These are phyloP conservation scores for Oryzaephilus surinamensis DNA, from an alignment of 1,140 invertebrate genomes.

Conservation along the genomic window DNA sequence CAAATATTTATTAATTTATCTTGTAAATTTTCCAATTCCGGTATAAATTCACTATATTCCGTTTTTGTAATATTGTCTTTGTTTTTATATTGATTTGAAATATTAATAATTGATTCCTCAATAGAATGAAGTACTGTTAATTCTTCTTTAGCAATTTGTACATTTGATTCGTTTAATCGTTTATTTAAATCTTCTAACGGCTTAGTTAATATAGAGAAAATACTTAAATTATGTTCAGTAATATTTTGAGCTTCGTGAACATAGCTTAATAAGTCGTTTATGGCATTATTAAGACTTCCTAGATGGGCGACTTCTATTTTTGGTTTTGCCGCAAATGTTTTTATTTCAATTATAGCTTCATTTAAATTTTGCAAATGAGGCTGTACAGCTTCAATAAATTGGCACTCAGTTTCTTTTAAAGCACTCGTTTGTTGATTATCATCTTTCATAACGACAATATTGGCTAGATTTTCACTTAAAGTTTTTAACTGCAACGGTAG, in stretches of 20 bases:
- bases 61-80: constrained; percentile 8
- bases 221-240: constrained; percentile 21
- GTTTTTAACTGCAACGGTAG: constrained; percentile 21
- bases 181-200: constrained; percentile 24
- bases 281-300: constrained; percentile 14
- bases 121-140: constrained; percentile 22
- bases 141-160: constrained; percentile 23
- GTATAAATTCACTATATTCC: constrained; percentile 20
- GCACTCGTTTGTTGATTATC: too few species aligned
- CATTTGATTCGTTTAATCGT: constrained; percentile 18
- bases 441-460: constrained; percentile 13
- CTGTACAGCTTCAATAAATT: too few species aligned
- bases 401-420: too few species aligned
- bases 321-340: too few species aligned
- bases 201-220: constrained; percentile 19
- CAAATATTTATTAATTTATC: constrained; percentile 28
- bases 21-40: constrained; percentile 23
- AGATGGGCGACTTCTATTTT: constrained; percentile 18
- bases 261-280: constrained; percentile 19
- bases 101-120: constrained; percentile 16
- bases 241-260: constrained; percentile 20
- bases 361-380: too few species aligned
- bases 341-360: too few species aligned
- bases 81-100: constrained; percentile 5
- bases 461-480: constrained; percentile 13